Percentiles rank a stretch among this genome's conserved stretches.
phyloP scores from a whole-genome alignment of 1,140 invertebrate genomes.

The Drosophila equinoxialis region DNA sequence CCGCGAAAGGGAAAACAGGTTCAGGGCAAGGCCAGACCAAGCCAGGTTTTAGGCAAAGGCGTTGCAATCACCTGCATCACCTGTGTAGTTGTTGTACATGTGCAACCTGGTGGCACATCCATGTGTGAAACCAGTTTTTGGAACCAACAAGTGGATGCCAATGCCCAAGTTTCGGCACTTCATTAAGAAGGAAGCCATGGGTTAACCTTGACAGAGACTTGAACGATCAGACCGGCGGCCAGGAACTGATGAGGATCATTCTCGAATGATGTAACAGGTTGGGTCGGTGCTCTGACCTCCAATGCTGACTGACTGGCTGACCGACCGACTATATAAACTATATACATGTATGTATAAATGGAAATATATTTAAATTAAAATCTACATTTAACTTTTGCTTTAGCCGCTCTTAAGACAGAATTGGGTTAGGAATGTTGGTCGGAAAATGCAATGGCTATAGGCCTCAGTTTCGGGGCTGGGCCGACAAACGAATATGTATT shows the following conservation, averaged over 20 bases:
- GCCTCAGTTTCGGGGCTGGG: constrained; percentile 55
- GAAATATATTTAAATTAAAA: constrained; percentile 1
- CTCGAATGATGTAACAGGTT: constrained; percentile 50
- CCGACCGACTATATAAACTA: background rate
- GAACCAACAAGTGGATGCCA: constrained; percentile 71
- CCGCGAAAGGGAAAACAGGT: constrained; percentile 57
- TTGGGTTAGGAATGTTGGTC: constrained; percentile 68
- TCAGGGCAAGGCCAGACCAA: constrained; percentile 65
- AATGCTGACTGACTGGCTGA: background rate
- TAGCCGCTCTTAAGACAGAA: constrained; percentile 54
- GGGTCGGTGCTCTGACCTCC: constrained; percentile 20
- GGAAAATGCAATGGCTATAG: constrained; percentile 7
- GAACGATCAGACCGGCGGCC: constrained; percentile 6
- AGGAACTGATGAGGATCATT: constrained; percentile 41
- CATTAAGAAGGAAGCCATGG: constrained; percentile 75
- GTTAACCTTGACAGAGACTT: constrained; percentile 66
- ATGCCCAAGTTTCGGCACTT: constrained; percentile 78
- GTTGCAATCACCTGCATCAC: constrained; percentile 69
- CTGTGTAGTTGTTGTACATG: constrained; percentile 6
- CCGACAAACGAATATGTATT: constrained; percentile 20
- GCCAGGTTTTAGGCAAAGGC: constrained; percentile 15
- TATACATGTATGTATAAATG: constrained; percentile 6
- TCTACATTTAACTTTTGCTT: background rate
- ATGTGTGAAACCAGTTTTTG: constrained; percentile 61
- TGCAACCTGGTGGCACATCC: constrained; percentile 43